These are phyloP conservation scores for Collichthys lucidus DNA, from an alignment of 2,113 vertebrate species.

Conservation along the genomic window DNA sequence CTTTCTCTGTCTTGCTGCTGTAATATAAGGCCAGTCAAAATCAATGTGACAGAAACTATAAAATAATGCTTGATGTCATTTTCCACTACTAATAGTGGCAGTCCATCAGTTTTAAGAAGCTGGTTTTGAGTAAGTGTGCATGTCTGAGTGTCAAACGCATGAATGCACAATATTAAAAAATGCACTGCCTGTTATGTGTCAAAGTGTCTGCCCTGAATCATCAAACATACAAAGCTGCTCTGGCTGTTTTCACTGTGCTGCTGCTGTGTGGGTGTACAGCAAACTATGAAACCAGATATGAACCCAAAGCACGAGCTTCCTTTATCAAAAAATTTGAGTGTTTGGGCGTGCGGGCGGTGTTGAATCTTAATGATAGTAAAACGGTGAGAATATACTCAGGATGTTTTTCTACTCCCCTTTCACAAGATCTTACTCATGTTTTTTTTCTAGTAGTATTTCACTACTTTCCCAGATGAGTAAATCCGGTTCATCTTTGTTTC, in stretches of 20 bases:
- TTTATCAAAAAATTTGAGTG: slow-evolving; percentile 9
- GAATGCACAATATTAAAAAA: background rate
- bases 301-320: slow-evolving; percentile 20
- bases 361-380: slow-evolving; percentile 34
- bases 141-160: background rate
- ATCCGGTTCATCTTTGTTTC: background rate
- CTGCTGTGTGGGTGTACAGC: slow-evolving; percentile 50
- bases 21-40: background rate
- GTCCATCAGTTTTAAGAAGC: background rate
- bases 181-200: background rate
- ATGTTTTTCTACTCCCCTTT: slow-evolving; percentile 12
- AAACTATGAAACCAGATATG: slow-evolving; percentile 55
- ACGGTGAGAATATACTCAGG: slow-evolving; percentile 23
- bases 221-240: slow-evolving; percentile 6
- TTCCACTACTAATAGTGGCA: background rate
- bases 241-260: slow-evolving; percentile 18
- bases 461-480: slow-evolving; percentile 6
- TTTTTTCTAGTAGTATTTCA: background rate
- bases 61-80: background rate
- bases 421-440: slow-evolving; percentile 10
- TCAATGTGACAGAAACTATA: background rate
- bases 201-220: slow-evolving; percentile 21
- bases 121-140: background rate
- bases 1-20: background rate
- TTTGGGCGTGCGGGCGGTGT: slow-evolving; percentile 17